Base-by-base conservation (phyloP, 2,888 invertebrate species). In the Tubulanus polymorphus region DNA sequence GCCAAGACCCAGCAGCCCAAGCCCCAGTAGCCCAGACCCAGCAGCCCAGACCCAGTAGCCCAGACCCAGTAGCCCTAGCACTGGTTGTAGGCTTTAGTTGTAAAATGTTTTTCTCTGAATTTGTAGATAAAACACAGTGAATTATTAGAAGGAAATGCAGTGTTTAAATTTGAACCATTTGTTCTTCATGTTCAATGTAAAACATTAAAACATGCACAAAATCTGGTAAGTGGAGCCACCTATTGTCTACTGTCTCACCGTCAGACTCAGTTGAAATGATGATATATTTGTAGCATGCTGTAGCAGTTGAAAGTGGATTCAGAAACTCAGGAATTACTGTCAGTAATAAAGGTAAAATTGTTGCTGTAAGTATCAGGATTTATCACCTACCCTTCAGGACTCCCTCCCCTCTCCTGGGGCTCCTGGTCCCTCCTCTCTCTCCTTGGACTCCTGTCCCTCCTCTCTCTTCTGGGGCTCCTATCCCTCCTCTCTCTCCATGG, bases 81-180 rank as follows among this genome's bases (percentile, higher is more conserved):
- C 10, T 32, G 35, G 10, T 12, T 12, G n/a, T 12, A 32, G 35
- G 35, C 10, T 32, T 32, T n/a, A 32, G 35, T 12, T 32, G 35
- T 32, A n/a, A 32, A 32, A 32, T 32, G 35, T 32, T n/a, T 32
- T n/a, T 32, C n/a, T 32, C 15, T 41, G 18, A n/a, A n/a, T 23
- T 23, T 20, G 41, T 20, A 41, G 23, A 41, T 20, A 8, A 41
- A 8, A 41, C 5, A 20, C 23, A 23, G 20, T 41, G 41, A 41
- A 41, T 18, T 20, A 41, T 8, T 63, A 28, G 60, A 61, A 28
- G 65, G 63, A n/a, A 62, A 70, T 60, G 71, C 73, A 20, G 69
- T 70, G 1, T 70, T 83, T 41, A 83, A 83, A 65, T 82, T 80
- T 76, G 83, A 83, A 64, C 81, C 82, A 26, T 80, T 83, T 68